phyloP scores from a whole-genome alignment of 1,140 invertebrate species.

The Zeugodacus cucurbitae region DNA sequence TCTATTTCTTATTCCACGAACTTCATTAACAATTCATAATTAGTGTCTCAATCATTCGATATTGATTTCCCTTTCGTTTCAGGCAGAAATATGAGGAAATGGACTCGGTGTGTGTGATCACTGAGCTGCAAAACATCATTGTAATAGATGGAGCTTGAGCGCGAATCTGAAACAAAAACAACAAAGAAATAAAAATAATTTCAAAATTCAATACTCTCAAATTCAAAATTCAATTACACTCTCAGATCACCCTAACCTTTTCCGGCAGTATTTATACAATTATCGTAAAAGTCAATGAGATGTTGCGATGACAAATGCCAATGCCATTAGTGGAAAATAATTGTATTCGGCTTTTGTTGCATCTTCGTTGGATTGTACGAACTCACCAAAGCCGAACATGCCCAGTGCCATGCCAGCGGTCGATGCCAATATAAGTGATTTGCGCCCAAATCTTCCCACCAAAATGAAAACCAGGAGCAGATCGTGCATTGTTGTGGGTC shows the following conservation, averaged over 20 bases:
- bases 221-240: too few relatives aligned
- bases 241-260: constrained; percentile 48
- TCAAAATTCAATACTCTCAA: too few relatives aligned
- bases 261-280: constrained; percentile 56
- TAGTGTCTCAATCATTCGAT: neutral
- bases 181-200: constrained; percentile 9
- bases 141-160: constrained; percentile 51
- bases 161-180: constrained; percentile 55
- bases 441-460: constrained; percentile 46
- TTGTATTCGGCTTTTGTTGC: neutral
- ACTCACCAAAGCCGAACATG: constrained; percentile 39
- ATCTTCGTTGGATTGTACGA: constrained; percentile 22
- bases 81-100: neutral
- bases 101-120: neutral
- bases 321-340: constrained; percentile 52
- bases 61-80: constrained; percentile 21
- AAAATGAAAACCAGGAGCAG: constrained; percentile 49
- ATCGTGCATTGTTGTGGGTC: constrained; percentile 75
- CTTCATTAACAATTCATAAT: too few relatives aligned
- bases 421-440: constrained; percentile 46
- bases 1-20: too few relatives aligned
- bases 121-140: constrained; percentile 50
- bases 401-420: constrained; percentile 42
- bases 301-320: constrained; percentile 57
- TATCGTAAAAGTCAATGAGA: constrained; percentile 58